Evolutionary conservation across 2,113 vertebrate species (phyloP).

Genomic region (Gymnocephalus cernua): DNA sequence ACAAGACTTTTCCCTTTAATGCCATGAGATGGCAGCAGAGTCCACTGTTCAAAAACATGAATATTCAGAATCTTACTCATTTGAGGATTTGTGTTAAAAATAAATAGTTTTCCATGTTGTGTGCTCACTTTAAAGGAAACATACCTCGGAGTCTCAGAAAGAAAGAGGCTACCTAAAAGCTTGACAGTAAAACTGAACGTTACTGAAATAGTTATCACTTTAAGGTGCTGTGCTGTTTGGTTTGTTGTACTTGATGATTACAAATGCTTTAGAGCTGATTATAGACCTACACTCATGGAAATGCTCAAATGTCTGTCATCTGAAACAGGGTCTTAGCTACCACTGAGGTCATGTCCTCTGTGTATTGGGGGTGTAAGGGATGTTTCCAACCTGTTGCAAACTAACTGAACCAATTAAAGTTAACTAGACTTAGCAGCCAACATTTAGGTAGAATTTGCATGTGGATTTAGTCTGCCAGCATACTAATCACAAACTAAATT

Average conservation of each 20-base stretch:
- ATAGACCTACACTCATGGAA: neutral
- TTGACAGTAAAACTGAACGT: neutral
- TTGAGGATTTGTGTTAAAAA: neutral
- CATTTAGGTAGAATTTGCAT: no score
- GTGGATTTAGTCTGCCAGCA: no score
- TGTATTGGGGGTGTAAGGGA: neutral
- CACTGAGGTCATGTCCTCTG: neutral
- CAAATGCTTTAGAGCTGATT: no score
- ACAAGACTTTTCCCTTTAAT: neutral
- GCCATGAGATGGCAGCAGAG: slow-evolving; percentile 71
- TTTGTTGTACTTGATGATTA: neutral
- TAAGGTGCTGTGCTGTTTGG: neutral
- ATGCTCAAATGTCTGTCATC: neutral
- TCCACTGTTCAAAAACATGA: neutral
- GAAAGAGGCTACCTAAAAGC: neutral
- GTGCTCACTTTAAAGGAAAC: neutral
- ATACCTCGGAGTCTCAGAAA: neutral
- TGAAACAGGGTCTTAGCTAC: neutral
- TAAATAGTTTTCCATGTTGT: neutral
- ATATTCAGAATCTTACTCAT: neutral
- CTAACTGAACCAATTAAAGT: no score
- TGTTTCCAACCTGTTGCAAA: neutral
- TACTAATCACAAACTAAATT: no score
- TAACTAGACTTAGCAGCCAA: no score
- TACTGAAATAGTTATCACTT: neutral